Base-by-base conservation (phyloP, 2,797 vertebrate species). In the Poecilia gillii region DNA sequence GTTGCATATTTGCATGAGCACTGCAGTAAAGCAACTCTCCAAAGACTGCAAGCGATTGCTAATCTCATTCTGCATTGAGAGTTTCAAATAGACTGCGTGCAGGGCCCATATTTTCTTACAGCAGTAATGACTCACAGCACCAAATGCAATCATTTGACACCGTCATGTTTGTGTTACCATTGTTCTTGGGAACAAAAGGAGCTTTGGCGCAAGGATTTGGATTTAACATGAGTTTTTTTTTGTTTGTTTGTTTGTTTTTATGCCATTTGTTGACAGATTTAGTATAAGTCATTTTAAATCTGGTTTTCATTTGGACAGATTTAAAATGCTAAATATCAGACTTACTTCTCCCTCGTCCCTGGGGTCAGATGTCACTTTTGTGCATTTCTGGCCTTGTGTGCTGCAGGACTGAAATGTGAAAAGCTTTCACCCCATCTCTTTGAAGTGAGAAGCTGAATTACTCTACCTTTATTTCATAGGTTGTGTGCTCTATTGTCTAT, bases 341-440 rank as follows among this genome's bases (percentile, higher is more conserved):
- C 92, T 90, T 73, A 82, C 76, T 91, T 91, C 45, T 25, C 84
- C 77, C 72, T 85, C 81, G 85, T 90, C 80, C 85, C 80, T 78
- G 81, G 87, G 90, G 91, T 93, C 89, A 94, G 83, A 82, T 86
- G 85, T 91, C 85, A 90, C 85, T 88, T 85, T 88, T 80, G 62
- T 88, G 81, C 80, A 83, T 92, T 91, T 92, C 91, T 85, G 82
- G 79, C 85, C 80, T 92, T 28, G 88, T 92, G 89, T 92, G 87
- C 84, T 83, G 87, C 83, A 87, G 87, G 87, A 91, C 85, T 93
- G 92, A 91, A 92, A 94, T 92, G 77, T 90, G 88, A 91, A 91
- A 93, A 90, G 89, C 93, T 91, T 91, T 92, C 92, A 91, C 28
- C 82, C 82, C 88, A 87, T 92, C 81, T 93, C 91, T 95, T 94